Evolutionary conservation across 2,113 vertebrate genomes (phyloP).

Genomic region (Grammomys surdaster): DNA sequence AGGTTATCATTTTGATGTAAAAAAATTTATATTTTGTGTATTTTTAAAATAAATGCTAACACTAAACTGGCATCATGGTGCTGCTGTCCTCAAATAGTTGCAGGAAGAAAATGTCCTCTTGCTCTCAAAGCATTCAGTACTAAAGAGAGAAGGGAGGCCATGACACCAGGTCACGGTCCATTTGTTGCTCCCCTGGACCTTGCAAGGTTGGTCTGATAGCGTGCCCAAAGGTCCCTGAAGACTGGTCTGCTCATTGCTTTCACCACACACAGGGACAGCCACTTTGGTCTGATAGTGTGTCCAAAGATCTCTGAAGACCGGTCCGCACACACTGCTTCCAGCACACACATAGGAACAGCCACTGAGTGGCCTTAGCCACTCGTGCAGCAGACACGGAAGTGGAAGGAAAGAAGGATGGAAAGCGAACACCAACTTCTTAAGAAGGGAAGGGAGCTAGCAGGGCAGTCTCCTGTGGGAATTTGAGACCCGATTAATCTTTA

Average conservation of each 20-base stretch:
- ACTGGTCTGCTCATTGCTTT: not conserved
- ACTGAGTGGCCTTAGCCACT: not conserved
- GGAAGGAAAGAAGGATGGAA: not conserved
- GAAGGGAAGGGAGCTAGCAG: not conserved
- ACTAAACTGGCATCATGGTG: slow-evolving; percentile 62
- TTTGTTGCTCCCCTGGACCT: not conserved
- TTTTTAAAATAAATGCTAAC: slow-evolving; percentile 86
- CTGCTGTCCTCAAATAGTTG: not conserved
- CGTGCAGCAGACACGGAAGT: not conserved
- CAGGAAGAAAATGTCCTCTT: not conserved
- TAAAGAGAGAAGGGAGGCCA: not conserved
- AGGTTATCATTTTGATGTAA: slow-evolving; percentile 80
- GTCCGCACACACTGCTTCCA: not conserved
- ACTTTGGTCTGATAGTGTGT: not conserved
- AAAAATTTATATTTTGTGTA: slow-evolving; percentile 87
- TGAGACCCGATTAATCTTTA: not conserved
- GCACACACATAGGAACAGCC: not conserved
- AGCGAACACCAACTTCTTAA: not conserved
- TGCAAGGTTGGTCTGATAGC: not conserved
- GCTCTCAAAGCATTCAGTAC: not conserved
- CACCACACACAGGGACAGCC: too few relatives aligned
- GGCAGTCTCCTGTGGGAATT: not conserved
- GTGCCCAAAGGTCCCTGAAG: not conserved
- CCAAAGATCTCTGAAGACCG: not conserved
- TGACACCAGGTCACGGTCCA: not conserved